Percentiles rank a stretch among this genome's conserved stretches.
phyloP scores from a whole-genome alignment of 1,140 invertebrate genomes.

The Diorhabda carinulata region DNA sequence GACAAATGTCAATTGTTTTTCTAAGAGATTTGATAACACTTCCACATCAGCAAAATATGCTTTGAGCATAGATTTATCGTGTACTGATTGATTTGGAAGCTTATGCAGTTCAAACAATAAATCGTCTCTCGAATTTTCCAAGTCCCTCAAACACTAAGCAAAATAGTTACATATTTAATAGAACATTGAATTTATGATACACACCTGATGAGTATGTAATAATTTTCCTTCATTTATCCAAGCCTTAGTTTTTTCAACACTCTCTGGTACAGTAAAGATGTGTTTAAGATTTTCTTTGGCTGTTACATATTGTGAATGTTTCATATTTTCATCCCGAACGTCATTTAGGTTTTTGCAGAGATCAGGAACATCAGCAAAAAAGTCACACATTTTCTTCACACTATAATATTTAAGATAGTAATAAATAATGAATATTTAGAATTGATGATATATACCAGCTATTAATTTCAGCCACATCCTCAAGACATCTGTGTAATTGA shows the following conservation, averaged over 20 bases:
- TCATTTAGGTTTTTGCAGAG: slow-evolving; percentile 75
- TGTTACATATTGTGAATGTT: slow-evolving; percentile 92
- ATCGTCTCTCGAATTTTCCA: slow-evolving; percentile 95
- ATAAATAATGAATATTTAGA: background rate
- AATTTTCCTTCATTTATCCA: slow-evolving; percentile 94
- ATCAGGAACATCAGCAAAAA: slow-evolving; percentile 63
- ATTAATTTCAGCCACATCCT: slow-evolving; percentile 79
- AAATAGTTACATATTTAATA: background rate
- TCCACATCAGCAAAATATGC: slow-evolving; percentile 96
- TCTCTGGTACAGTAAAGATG: slow-evolving; percentile 96
- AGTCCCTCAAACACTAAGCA: slow-evolving; percentile 76
- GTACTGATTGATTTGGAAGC: slow-evolving; percentile 82
- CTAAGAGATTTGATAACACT: slow-evolving; percentile 81
- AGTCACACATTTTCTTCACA: slow-evolving; percentile 58
- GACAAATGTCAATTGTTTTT: slow-evolving; percentile 87
- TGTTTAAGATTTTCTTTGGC: slow-evolving; percentile 98
- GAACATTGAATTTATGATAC: background rate
- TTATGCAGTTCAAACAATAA: slow-evolving; percentile 92
- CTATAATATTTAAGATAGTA: slow-evolving; percentile 39
- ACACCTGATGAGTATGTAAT: slow-evolving; percentile 84
- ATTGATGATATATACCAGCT: slow-evolving; percentile 14
- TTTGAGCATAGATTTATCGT: slow-evolving; percentile 87
- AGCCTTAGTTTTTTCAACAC: slow-evolving; percentile 89
- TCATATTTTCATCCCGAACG: slow-evolving; percentile 88
- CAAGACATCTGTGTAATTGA: slow-evolving; percentile 77